Base-by-base conservation (phyloP, 2,797 vertebrate genomes). In the Atherinosoma microstoma region DNA sequence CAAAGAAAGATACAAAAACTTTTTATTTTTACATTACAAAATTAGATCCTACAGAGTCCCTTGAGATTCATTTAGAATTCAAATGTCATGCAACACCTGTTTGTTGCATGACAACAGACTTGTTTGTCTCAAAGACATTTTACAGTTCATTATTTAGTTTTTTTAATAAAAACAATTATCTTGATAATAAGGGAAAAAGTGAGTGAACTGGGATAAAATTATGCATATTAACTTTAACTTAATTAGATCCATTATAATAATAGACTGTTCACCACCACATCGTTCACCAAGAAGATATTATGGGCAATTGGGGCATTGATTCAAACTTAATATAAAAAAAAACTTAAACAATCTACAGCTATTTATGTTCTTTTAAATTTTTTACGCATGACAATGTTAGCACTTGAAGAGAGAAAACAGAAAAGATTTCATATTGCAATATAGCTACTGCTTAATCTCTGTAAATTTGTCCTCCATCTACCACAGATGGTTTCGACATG, bases 401-500 rank as follows among this genome's bases (percentile, higher is more conserved):
- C 13, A 2, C 6, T 47, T 20, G 29, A 3, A 34, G 9, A 15
- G 1, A 16, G 9, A 34, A n/a, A 30, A 18, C 2, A 9, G 0
- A 58, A 34, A 3, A 11, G 34, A n/a, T 3, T n/a, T 49, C 0
- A n/a, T 49, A 9, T 10, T n/a, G 6, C 7, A 18, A 58, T 35
- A 58, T 7, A 27, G 24, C 24, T 27, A 34, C 2, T 32, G 27
- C 35, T 73, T 11, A 69, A 35, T 77, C 22, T 72, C 16, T 9
- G 62, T 49, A 69, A 77, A 38, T 71, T 69, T 53, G 75, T 56
- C 54, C 13, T 64, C 49, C 27, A 60, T 72, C 57, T 22, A 35
- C 20, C 38, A 65, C 81, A 88, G 81, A 87, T 81, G 87, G 75
- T 83, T 71, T 7, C 64, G 71, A 81, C 74, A 72, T 80, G 76